Evolutionary conservation across 2,888 invertebrate species (phyloP).

Genomic region (Platycnemis pennipes): DNA sequence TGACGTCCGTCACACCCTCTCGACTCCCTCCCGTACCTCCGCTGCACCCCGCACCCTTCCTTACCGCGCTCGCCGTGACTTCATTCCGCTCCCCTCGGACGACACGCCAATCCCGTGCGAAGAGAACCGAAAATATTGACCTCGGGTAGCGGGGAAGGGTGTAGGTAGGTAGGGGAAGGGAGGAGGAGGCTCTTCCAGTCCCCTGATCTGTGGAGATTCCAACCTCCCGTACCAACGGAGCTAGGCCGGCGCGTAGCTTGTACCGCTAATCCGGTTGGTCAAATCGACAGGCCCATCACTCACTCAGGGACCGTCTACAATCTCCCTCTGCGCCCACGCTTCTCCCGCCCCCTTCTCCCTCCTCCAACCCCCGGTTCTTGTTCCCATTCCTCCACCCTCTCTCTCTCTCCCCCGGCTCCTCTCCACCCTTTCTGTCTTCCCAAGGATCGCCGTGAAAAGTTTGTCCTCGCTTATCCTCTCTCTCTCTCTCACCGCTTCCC

Average conservation of each 20-base stretch:
- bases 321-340: constrained; percentile 28
- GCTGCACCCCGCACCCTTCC: not conserved
- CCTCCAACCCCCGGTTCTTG: not conserved
- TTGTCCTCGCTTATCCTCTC: not conserved
- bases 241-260: constrained; percentile 50
- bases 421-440: not conserved
- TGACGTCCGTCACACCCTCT: not conserved
- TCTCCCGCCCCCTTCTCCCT: not conserved
- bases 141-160: not conserved
- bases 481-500: not conserved
- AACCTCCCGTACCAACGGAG: not conserved
- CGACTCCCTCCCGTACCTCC: not conserved
- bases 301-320: constrained; percentile 58
- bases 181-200: constrained; percentile 57
- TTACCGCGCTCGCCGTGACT: constrained; percentile 26
- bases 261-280: constrained; percentile 66
- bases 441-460: constrained; percentile 4
- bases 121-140: constrained; percentile 64
- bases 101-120: constrained; percentile 57
- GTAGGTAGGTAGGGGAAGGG: not conserved
- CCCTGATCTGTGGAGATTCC: constrained; percentile 60
- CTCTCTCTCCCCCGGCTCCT: not conserved
- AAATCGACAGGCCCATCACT: constrained; percentile 66
- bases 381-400: not conserved
- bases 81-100: constrained; percentile 45